Percentiles rank a stretch among this genome's conserved stretches.
Evolutionary conservation across 1,140 invertebrate genomes (phyloP).

Genomic region (Neodiprion virginianus): DNA sequence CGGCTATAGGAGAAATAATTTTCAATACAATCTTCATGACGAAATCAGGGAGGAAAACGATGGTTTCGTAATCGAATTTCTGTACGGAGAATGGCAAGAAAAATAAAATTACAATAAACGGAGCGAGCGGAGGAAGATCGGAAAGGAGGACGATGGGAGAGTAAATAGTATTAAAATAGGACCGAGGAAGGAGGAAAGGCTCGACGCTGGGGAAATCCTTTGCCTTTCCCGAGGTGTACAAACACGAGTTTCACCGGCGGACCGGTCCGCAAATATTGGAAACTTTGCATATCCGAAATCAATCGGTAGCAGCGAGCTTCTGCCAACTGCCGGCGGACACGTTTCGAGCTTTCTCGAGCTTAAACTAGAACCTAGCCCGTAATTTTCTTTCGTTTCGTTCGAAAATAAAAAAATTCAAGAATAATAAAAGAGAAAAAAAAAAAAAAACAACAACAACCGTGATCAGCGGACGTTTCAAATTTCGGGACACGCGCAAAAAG

Average conservation of each 20-base stretch:
- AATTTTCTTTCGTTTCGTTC: neutral
- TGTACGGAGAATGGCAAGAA: neutral
- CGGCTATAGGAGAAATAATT: neutral
- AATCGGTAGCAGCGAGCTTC: neutral
- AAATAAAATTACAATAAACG: neutral
- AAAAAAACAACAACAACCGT: neutral
- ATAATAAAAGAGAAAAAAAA: neutral
- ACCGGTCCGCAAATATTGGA: slow-evolving; percentile 6
- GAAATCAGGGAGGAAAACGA: neutral
- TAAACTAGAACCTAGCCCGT: neutral
- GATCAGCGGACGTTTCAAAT: no score
- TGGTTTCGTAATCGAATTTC: neutral
- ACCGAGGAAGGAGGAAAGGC: neutral
- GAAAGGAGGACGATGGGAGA: neutral
- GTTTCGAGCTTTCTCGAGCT: neutral
- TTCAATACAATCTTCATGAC: neutral
- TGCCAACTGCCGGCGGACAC: neutral
- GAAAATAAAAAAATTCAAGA: neutral
- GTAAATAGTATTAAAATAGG: neutral
- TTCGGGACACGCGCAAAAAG: no score
- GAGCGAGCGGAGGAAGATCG: no score
- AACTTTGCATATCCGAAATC: slow-evolving; percentile 7
- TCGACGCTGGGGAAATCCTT: no score
- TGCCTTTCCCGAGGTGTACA: neutral
- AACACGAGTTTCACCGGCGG: neutral